phyloP scores from a whole-genome alignment of 2,797 vertebrate species.

The Myotis vivesi region DNA sequence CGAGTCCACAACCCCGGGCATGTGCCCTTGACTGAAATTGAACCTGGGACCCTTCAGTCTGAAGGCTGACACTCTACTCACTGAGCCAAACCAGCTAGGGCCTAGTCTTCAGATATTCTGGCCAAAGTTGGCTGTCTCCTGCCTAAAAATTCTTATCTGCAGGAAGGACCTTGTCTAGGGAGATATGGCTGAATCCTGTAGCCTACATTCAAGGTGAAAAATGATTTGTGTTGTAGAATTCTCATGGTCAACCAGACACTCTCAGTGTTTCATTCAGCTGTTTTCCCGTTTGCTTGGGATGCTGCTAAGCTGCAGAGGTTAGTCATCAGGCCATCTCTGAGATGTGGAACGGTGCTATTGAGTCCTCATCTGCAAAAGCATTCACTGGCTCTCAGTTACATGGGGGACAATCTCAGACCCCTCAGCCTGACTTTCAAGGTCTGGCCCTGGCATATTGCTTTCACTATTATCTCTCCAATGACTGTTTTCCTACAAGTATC shows the following conservation, averaged over 20 bases:
- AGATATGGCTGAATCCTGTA: background rate
- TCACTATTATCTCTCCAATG: background rate
- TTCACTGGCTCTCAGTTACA: background rate
- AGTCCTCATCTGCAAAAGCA: background rate
- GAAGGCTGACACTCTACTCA: too few relatives aligned
- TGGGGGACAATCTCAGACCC: background rate
- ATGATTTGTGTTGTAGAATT: background rate
- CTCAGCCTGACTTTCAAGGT: background rate
- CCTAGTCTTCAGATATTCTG: constrained; percentile 45
- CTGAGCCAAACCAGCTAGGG: too few relatives aligned
- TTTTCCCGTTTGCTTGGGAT: background rate
- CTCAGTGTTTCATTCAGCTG: background rate
- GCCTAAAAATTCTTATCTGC: background rate
- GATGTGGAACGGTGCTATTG: background rate
- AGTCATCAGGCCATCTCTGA: background rate
- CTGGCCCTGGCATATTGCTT: background rate
- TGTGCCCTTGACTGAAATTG: too few relatives aligned
- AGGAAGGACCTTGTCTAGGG: background rate
- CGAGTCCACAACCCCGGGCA: too few relatives aligned
- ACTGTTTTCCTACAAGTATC: background rate
- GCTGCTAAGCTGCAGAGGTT: background rate
- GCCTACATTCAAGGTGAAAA: constrained; percentile 13
- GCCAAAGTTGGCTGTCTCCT: background rate
- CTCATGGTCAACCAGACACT: background rate
- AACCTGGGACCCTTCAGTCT: too few relatives aligned